A percentile compares a stretch with the other conserved stretches of the same genome.
phyloP scores from a whole-genome alignment of 1,140 invertebrate genomes.

The Paraescarpia echinospica region DNA sequence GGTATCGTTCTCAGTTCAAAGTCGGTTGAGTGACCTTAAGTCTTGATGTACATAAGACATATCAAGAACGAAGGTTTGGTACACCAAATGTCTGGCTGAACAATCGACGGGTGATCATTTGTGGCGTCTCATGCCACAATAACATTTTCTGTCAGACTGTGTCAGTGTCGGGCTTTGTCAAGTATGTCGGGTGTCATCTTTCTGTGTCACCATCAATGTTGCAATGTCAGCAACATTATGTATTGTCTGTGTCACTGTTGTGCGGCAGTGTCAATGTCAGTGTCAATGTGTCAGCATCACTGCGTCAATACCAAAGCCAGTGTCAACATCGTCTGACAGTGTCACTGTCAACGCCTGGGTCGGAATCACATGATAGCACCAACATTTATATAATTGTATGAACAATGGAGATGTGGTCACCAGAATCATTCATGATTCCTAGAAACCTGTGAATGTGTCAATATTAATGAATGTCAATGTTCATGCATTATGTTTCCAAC shows the following conservation, averaged over 20 bases:
- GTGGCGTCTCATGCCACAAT: too few relatives aligned
- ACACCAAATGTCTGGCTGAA: not conserved
- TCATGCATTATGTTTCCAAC: not conserved
- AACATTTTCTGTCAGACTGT: not conserved
- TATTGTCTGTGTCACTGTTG: slow-evolving; percentile 5
- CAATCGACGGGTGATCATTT: too few relatives aligned
- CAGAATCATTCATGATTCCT: not conserved
- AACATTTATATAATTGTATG: not conserved
- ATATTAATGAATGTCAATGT: not conserved
- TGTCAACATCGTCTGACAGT: not conserved
- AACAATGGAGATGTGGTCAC: not conserved
- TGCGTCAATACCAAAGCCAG: not conserved
- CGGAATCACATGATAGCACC: not conserved
- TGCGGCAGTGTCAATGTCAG: not conserved
- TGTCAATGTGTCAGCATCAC: not conserved
- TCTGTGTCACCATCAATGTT: not conserved
- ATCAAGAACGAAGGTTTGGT: not conserved
- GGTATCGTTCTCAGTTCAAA: not conserved
- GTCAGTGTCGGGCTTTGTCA: not conserved
- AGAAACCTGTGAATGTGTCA: not conserved
- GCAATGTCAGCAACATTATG: not conserved
- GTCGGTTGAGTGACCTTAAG: not conserved
- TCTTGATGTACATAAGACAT: not conserved
- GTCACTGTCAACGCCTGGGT: not conserved
- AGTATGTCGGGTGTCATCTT: not conserved